These are phyloP conservation scores for Thalassarche chlororhynchos DNA, from an alignment of 2,113 vertebrate genomes.

Conservation along the genomic window DNA sequence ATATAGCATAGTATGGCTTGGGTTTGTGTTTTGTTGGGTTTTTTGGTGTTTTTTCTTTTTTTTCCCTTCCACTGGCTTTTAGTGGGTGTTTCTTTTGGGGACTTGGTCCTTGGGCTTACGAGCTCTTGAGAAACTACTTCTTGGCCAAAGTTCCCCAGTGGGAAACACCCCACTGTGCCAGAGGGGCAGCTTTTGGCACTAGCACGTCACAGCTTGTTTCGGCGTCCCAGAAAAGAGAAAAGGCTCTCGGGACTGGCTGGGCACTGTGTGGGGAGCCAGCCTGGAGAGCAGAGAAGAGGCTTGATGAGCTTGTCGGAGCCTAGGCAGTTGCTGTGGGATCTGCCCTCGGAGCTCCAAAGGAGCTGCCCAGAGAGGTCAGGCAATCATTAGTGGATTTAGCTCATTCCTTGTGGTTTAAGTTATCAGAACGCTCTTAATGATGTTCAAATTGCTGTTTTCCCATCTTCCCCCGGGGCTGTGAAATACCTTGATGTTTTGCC, in stretches of 20 bases:
- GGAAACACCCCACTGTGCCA: rapidly evolving
- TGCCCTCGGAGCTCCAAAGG: neutral
- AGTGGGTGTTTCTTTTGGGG: neutral
- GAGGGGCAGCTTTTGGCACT: neutral
- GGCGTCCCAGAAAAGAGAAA: neutral
- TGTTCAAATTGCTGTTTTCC: neutral
- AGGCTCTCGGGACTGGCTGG: neutral
- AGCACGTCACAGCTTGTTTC: neutral
- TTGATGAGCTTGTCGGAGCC: neutral
- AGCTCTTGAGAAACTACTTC: neutral
- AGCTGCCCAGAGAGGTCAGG: neutral
- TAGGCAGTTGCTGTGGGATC: neutral
- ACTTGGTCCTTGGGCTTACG: neutral
- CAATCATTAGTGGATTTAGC: neutral
- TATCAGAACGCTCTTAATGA: neutral
- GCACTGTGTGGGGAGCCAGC: neutral
- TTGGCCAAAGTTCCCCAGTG: neutral
- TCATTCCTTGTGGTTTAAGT: neutral
- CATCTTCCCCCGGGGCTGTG: neutral
- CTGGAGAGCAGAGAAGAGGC: neutral
- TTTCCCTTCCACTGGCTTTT: neutral
- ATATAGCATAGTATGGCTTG: neutral
- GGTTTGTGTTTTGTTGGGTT: neutral
- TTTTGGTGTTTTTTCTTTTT: neutral
- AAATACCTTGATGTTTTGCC: neutral